phyloP scores from a whole-genome alignment of 1,140 invertebrate species.

The Drepana arcuata region DNA sequence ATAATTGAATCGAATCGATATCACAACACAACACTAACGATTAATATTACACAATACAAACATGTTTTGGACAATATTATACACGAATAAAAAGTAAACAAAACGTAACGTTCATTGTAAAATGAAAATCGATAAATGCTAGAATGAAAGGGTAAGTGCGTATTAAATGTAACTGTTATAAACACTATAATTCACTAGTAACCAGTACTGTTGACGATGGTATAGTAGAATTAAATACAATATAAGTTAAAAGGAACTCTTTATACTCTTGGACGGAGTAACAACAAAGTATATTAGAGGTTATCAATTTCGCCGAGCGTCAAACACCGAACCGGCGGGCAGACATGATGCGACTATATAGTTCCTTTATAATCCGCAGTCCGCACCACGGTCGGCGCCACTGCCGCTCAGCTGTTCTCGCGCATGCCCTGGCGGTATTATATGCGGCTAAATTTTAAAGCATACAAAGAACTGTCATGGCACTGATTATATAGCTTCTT shows the following conservation, averaged over 20 bases:
- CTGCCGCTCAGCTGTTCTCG: constrained; percentile 61
- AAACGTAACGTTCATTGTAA: constrained; percentile 65
- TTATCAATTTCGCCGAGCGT: constrained; percentile 46
- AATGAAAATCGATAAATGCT: constrained; percentile 66
- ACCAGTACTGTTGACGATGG: constrained; percentile 34
- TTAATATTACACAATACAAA: constrained; percentile 45
- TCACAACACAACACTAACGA: constrained; percentile 50
- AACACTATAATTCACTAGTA: constrained; percentile 27
- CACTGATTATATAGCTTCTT: too few species aligned
- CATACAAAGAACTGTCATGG: too few species aligned
- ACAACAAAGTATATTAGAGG: constrained; percentile 50
- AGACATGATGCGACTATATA: constrained; percentile 69
- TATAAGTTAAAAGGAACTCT: constrained; percentile 34
- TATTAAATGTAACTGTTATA: constrained; percentile 39
- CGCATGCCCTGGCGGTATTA: constrained; percentile 43
- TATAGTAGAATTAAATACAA: too few species aligned
- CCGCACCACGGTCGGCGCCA: constrained; percentile 35
- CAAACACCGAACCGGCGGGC: constrained; percentile 59
- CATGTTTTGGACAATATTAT: constrained; percentile 39
- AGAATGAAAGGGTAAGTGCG: constrained; percentile 48
- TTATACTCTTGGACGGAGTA: constrained; percentile 55
- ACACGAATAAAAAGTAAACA: constrained; percentile 60
- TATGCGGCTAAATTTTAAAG: constrained; percentile 33
- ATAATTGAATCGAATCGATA: constrained; percentile 57
- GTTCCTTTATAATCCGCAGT: constrained; percentile 40